These are phyloP conservation scores for Drosophila atripex DNA, from an alignment of 2,888 invertebrate genomes.

Conservation along the genomic window DNA sequence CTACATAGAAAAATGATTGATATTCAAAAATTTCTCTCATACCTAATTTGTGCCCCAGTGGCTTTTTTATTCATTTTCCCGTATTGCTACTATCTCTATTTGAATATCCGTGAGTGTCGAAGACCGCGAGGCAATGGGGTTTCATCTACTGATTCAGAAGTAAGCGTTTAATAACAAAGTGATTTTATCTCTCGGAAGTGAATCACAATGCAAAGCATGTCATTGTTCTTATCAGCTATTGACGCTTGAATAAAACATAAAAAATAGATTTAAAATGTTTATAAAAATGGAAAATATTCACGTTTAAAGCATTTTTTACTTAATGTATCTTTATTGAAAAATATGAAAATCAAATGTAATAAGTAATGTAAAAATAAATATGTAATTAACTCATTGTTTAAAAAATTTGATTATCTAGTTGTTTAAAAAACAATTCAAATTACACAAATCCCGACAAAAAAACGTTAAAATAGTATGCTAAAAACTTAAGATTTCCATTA, in stretches of 20 bases:
- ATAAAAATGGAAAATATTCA: not conserved
- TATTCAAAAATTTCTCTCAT: slow-evolving; percentile 3
- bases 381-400: too few relatives aligned
- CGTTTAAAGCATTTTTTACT: too few relatives aligned
- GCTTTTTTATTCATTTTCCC: slow-evolving; percentile 19
- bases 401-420: too few relatives aligned
- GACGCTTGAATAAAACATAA: not conserved
- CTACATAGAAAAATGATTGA: not conserved
- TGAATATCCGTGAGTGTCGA: slow-evolving; percentile 35
- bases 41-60: slow-evolving; percentile 28
- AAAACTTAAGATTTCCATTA: not conserved
- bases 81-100: slow-evolving; percentile 44
- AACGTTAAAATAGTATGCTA: not conserved
- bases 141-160: not conserved
- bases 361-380: too few relatives aligned
- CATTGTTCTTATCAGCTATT: not conserved
- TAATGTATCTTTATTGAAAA: not conserved
- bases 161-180: slow-evolving; percentile 9
- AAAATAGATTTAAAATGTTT: not conserved
- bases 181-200: not conserved
- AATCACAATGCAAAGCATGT: not conserved
- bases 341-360: too few relatives aligned
- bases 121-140: not conserved
- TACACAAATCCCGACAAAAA: too few relatives aligned
- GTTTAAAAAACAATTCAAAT: too few relatives aligned